A percentile compares a stretch with the other conserved stretches of the same genome.
Conservation (phyloP, 2,113 vertebrate genomes). For the Callionymus lyra region DNA sequence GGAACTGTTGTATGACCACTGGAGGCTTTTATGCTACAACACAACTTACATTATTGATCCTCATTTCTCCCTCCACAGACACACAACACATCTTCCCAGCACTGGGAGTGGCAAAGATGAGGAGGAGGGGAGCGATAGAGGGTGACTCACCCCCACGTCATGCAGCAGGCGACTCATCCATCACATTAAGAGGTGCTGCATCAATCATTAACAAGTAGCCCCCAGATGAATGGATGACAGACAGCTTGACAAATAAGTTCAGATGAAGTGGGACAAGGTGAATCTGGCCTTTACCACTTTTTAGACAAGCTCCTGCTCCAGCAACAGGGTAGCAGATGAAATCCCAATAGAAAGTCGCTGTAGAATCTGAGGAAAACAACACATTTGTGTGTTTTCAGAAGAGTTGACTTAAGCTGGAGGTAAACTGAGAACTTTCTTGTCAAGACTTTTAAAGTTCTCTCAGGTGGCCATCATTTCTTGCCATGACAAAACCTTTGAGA, state of each 20-base stretch:
- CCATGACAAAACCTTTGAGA: slow-evolving; percentile 13
- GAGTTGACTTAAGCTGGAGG: too few species aligned
- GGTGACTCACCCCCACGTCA: slow-evolving; percentile 35
- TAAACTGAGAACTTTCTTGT: too few species aligned
- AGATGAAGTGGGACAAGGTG: slow-evolving; percentile 54
- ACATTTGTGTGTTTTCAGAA: too few species aligned
- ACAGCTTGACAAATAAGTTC: slow-evolving; percentile 61
- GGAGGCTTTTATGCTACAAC: slow-evolving; percentile 14
- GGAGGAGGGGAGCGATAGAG: slow-evolving; percentile 15
- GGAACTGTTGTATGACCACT: too few species aligned
- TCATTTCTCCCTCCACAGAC: slow-evolving; percentile 53
- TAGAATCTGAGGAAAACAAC: slow-evolving; percentile 19
- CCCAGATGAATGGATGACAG: slow-evolving; percentile 53
- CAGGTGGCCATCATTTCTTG: slow-evolving; percentile 24
- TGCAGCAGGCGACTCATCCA: slow-evolving; percentile 50
- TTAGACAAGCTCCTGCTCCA: background rate
- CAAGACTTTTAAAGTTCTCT: slow-evolving; percentile 24
- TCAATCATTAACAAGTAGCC: slow-evolving; percentile 64
- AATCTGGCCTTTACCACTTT: slow-evolving; percentile 36
- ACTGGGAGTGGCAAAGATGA: slow-evolving; percentile 9
- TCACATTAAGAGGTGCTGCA: slow-evolving; percentile 62
- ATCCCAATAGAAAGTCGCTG: slow-evolving; percentile 5
- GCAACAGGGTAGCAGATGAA: too few species aligned
- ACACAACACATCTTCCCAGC: slow-evolving; percentile 31
- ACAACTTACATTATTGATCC: slow-evolving; percentile 37